These are phyloP conservation scores for Leptodactylus fuscus DNA, from an alignment of 2,113 vertebrate genomes.

Conservation along the genomic window DNA sequence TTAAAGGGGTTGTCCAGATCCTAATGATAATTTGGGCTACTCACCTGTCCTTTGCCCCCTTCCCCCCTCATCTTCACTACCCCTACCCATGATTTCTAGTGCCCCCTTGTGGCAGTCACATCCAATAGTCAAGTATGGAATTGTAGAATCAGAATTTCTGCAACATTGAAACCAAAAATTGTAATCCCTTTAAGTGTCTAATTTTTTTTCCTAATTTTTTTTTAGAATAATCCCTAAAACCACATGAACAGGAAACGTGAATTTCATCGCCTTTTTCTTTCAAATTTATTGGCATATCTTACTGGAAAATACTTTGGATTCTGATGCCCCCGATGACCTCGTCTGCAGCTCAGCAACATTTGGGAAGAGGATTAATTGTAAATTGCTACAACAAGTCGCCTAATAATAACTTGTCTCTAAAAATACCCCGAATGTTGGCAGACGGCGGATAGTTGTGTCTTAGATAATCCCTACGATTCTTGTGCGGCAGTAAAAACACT, in stretches of 20 bases:
- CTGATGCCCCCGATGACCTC: conserved; percentile 47
- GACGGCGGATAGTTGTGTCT: background rate
- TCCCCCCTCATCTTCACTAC: too few relatives aligned
- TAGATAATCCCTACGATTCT: too few relatives aligned
- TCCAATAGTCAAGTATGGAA: too few relatives aligned
- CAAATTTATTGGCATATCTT: conserved; percentile 21
- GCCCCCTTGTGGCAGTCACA: too few relatives aligned
- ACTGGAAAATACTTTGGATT: conserved; percentile 30
- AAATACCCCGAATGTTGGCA: background rate
- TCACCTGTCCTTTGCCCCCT: too few relatives aligned
- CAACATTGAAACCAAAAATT: too few relatives aligned
- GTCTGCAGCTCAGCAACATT: background rate
- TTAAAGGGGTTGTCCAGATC: too few relatives aligned
- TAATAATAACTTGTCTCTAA: conserved; percentile 21
- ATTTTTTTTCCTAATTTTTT: background rate
- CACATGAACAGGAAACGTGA: conserved; percentile 6
- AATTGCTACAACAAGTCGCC: background rate
- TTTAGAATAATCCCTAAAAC: background rate
- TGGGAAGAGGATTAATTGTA: background rate
- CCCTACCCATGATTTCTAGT: too few relatives aligned
- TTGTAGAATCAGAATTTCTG: too few relatives aligned
- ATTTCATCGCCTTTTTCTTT: background rate
- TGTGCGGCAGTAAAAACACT: too few relatives aligned
- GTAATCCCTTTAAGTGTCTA: background rate
- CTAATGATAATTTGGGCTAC: too few relatives aligned